These are phyloP conservation scores for Pyrocephalus nanus DNA, from an alignment of 2,797 vertebrate genomes.

Conservation along the genomic window DNA sequence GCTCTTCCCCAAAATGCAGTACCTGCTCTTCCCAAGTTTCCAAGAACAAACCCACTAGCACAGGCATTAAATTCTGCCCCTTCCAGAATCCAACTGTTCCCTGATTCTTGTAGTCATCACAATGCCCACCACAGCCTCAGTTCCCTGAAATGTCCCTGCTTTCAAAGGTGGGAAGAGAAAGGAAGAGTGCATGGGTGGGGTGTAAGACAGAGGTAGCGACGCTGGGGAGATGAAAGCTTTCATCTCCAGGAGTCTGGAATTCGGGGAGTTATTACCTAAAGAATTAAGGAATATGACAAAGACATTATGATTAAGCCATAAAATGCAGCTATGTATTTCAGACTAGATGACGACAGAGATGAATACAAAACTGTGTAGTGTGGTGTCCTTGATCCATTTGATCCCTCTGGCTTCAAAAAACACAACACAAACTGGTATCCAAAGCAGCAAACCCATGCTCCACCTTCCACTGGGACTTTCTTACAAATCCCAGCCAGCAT, in stretches of 20 bases:
- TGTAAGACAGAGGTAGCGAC: not conserved
- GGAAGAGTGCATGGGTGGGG: conserved; percentile 20
- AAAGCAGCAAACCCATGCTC: conserved; percentile 11
- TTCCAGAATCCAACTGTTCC: not conserved
- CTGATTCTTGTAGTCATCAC: not conserved
- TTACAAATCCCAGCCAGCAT: not conserved
- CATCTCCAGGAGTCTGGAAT: conserved; percentile 43
- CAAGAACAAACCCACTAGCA: not conserved
- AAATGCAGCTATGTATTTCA: conserved; percentile 57
- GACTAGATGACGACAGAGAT: conserved; percentile 53
- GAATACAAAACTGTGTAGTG: conserved; percentile 46
- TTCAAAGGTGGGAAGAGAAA: conserved; percentile 22
- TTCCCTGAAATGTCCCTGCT: not conserved
- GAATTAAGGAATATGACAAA: conserved; percentile 57
- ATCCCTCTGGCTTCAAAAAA: conserved; percentile 54
- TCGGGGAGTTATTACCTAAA: conserved; percentile 35
- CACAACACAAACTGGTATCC: conserved; percentile 9
- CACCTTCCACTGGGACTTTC: not conserved
- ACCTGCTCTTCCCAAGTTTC: not conserved
- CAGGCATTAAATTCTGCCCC: not conserved
- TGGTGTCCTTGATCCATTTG: conserved; percentile 45
- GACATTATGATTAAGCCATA: conserved; percentile 41
- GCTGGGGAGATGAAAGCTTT: conserved; percentile 54
- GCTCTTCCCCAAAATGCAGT: not conserved
- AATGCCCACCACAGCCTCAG: not conserved